Base-by-base conservation (phyloP, 2,797 vertebrate species). In the Rhynchotus rufescens region DNA sequence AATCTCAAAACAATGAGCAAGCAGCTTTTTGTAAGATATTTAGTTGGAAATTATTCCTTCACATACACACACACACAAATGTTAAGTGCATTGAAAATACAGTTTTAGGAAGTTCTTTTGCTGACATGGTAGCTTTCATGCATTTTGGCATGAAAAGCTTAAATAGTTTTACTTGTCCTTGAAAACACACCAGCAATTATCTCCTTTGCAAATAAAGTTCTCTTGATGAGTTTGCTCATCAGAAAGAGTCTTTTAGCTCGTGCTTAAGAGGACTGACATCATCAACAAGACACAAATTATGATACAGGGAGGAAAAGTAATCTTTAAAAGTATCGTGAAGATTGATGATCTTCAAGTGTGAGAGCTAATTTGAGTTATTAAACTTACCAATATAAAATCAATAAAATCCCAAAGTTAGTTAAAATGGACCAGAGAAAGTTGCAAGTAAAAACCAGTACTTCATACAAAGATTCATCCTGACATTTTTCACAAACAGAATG, bases 31-130 rank as follows among this genome's bases (percentile, higher is more conserved):
- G 54, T 88, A 88, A 89, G 54, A 72, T 76, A 26, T 28, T 92
- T 94, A 71, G 81, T 61, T 93, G 65, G 13, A 95, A 95, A 95
- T 81, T 9, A 90, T 80, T 95, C 57, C 66, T 95, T 74, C 84
- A 45, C 57, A 84, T 22, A 44, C 45, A 49, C 22, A 23, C 47
- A 47, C 28, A 85, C 79, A 89, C 67, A n/a, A 92, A 80, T 82
- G 73, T 80, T 38, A 79, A 72, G 38, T 61, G 45, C 78, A 44
- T 92, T 81, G 72, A 66, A 91, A 96, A 34, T n/a, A 8, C 9
- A 84, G 4, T 34, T 90, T 83, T 51, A 77, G 74, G 84, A 66
- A 9, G 30, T n/a, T 26, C 61, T 92, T 90, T 92, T 51, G 40
- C 32, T 38, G 85, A 10, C 40, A 54, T 38, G 8, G 28, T 54